Evolutionary conservation across 2,113 vertebrate species (phyloP).

Genomic region (Hippocampus guttulatus): DNA sequence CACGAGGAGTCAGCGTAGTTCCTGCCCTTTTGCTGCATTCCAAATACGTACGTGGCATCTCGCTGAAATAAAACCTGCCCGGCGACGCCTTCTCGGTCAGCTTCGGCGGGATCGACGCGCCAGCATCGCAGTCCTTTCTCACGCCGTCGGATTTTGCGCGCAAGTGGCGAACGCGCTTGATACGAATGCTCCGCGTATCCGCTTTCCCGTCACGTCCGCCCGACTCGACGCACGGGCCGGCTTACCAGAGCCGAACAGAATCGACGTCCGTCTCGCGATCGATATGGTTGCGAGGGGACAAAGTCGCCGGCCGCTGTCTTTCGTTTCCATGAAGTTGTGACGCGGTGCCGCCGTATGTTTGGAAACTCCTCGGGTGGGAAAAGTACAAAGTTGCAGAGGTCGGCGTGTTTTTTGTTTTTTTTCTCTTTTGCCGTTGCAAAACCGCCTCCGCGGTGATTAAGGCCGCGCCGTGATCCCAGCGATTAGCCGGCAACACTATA

Average conservation of each 20-base stretch:
- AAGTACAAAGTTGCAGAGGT: conserved; percentile 40
- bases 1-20: background rate
- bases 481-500: conserved; percentile 59
- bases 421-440: conserved; percentile 29
- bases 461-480: conserved; percentile 56
- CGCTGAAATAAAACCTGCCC: background rate
- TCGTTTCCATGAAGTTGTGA: conserved; percentile 18
- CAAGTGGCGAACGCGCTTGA: background rate
- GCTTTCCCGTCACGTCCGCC: background rate
- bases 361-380: conserved; percentile 21
- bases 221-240: background rate
- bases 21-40: background rate
- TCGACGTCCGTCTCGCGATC: background rate
- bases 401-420: conserved; percentile 52
- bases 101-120: background rate
- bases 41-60: background rate
- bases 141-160: background rate
- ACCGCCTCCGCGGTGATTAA: conserved; percentile 66
- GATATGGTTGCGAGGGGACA: background rate
- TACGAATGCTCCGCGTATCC: background rate
- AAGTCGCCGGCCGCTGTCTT: background rate
- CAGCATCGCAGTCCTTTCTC: background rate
- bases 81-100: background rate
- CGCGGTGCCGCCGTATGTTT: background rate
- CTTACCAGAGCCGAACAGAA: background rate